Evolutionary conservation across 2,113 vertebrate genomes (phyloP), one percentile per base, ranked within the genome.

Genomic region (Hepsetus odoe): DNA sequence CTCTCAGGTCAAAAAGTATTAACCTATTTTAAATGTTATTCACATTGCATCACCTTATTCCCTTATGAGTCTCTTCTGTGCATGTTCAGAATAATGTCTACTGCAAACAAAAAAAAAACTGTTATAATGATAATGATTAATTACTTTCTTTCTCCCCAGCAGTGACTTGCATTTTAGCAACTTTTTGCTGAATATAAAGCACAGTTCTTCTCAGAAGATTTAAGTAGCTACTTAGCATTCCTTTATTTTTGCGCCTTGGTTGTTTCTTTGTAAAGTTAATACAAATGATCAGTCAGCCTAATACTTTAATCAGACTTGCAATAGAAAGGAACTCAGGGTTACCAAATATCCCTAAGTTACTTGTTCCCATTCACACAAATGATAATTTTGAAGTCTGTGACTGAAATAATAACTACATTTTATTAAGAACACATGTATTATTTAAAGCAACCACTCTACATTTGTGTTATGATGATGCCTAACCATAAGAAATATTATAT

Each of bases 1-100:
- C 14, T 61, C 72, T 82, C 81, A 82, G 76, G 76, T 79, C 35
- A 46, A 32, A 74, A 16, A 70, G 10, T 28, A 55, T 78, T 73
- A 42, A 62, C n/a, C 46, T 49, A 56, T 33, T 40, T 11, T 49
- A 49, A 14, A 38, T 56, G 59, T 66, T n/a, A 35, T 2, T 62
- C 4, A 38, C n/a, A 59, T 46, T 18, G 16, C n/a, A 51, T 26
- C 22, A 30, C 10, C 26, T 12, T 32, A 51, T 24, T 20, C 64
- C 46, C 16, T 26, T 64, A 38, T 38, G 22, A 28, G 33, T 9
- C 72, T 33, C 20, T 38, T 61, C 33, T 35, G 58, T 18, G 11
- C 55, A 26, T 62, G 56, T 24, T 61, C 14, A 5, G 40, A 58
- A 72, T 14, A 10, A 10, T 3, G n/a, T 28, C 3, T 9, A 9